Evolutionary conservation across 2,797 vertebrate genomes (phyloP).

Genomic region (Sylvia borin): DNA sequence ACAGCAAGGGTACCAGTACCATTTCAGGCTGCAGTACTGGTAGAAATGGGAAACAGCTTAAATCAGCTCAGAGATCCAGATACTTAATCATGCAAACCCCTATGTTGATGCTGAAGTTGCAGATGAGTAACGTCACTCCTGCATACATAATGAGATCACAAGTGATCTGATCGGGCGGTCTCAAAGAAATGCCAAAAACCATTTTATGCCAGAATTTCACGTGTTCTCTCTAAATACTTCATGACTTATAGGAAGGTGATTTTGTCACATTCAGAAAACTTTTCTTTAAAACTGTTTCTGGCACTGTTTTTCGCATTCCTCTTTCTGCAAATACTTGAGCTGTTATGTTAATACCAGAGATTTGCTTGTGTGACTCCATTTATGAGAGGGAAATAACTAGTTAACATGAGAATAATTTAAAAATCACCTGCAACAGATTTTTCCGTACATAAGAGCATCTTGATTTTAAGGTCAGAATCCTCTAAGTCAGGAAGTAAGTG

Average conservation of each 20-base stretch:
- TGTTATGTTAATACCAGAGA: neutral
- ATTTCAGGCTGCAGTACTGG: neutral
- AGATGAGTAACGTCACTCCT: neutral
- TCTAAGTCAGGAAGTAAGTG: constrained; percentile 41
- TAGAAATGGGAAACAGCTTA: neutral
- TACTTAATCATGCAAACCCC: neutral
- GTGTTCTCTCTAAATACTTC: neutral
- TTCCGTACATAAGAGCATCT: constrained; percentile 28
- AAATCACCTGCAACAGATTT: constrained; percentile 54
- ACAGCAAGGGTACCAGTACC: neutral
- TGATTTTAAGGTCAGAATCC: constrained; percentile 53
- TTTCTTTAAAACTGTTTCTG: neutral
- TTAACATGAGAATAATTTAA: neutral
- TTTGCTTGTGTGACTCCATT: neutral
- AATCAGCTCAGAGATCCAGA: neutral
- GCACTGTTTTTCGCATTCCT: neutral
- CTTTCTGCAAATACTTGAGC: neutral
- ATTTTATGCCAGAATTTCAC: neutral
- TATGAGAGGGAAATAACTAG: neutral
- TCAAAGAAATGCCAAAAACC: neutral
- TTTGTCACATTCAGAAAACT: neutral
- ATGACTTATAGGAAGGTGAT: neutral
- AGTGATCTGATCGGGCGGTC: neutral
- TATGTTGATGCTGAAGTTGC: neutral
- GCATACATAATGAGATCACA: neutral